Conservation (phyloP, 2,797 vertebrate genomes). For the Euthynnus affinis region DNA sequence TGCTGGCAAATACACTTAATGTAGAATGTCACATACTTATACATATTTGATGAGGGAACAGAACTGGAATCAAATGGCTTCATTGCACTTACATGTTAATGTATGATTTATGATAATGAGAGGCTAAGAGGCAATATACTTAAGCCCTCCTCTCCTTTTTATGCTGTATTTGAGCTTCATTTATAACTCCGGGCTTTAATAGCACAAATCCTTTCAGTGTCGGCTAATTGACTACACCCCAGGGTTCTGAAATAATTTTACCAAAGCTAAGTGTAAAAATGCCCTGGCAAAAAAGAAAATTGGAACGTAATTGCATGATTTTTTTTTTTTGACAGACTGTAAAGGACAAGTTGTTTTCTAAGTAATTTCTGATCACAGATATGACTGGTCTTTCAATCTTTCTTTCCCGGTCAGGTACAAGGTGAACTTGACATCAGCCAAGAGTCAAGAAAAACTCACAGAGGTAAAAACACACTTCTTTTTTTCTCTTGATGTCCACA, state of each 20-base stretch:
- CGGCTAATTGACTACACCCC: constrained; percentile 46
- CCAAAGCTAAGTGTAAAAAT: constrained; percentile 32
- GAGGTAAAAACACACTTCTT: constrained; percentile 83
- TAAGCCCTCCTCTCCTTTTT: constrained; percentile 21
- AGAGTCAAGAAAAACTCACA: constrained; percentile 85
- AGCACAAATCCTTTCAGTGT: constrained; percentile 39
- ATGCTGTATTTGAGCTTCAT: constrained; percentile 35
- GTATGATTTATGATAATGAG: constrained; percentile 68
- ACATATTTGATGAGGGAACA: constrained; percentile 54
- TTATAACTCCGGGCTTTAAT: constrained; percentile 48
- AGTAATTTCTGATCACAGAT: constrained; percentile 23
- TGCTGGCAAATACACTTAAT: constrained; percentile 19
- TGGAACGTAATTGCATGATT: constrained; percentile 32
- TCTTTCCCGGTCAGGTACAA: constrained; percentile 87
- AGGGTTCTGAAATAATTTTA: constrained; percentile 48
- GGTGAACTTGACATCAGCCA: constrained; percentile 91
- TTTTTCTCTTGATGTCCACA: not conserved
- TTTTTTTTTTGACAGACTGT: constrained; percentile 18
- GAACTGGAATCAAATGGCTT: constrained; percentile 49
- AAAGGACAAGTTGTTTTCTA: constrained; percentile 22
- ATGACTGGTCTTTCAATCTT: constrained; percentile 14
- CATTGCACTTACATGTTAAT: constrained; percentile 50
- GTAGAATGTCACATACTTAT: constrained; percentile 29
- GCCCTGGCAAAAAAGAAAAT: constrained; percentile 24
- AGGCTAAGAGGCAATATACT: constrained; percentile 33